These are phyloP conservation scores for Cinclus cinclus DNA, from an alignment of 2,113 vertebrate species.

Conservation along the genomic window DNA sequence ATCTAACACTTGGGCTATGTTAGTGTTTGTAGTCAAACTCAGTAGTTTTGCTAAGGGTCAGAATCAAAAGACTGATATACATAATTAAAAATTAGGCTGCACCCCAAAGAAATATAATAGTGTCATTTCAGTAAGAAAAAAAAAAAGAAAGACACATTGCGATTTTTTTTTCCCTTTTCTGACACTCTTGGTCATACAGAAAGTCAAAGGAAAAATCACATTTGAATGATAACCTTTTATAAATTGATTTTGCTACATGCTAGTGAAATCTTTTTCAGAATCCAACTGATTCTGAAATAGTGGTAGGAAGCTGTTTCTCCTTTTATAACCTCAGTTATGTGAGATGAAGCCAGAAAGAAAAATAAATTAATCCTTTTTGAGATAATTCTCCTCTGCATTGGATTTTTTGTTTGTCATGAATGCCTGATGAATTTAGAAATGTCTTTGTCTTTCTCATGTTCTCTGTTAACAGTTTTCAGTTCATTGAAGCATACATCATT, in stretches of 20 bases:
- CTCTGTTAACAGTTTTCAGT: neutral
- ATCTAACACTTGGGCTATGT: neutral
- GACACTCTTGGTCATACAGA: neutral
- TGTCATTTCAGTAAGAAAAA: neutral
- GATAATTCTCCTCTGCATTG: neutral
- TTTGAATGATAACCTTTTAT: neutral
- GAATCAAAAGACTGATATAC: neutral
- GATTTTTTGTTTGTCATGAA: neutral
- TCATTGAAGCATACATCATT: neutral
- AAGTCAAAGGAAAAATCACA: neutral
- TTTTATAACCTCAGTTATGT: neutral
- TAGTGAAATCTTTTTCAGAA: neutral
- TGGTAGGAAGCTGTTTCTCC: neutral
- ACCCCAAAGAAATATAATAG: neutral
- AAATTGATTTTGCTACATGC: neutral
- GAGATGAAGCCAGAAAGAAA: neutral
- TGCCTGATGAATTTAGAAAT: neutral
- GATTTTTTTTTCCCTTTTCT: neutral
- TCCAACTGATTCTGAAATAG: neutral
- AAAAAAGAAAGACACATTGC: neutral
- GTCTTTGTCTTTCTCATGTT: neutral
- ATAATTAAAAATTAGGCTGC: neutral
- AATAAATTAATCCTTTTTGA: neutral
- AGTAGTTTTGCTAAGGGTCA: neutral
- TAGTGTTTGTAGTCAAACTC: neutral